These are phyloP conservation scores for Anguilla pacifica DNA, from an alignment of 2,797 vertebrate genomes.

Conservation along the genomic window DNA sequence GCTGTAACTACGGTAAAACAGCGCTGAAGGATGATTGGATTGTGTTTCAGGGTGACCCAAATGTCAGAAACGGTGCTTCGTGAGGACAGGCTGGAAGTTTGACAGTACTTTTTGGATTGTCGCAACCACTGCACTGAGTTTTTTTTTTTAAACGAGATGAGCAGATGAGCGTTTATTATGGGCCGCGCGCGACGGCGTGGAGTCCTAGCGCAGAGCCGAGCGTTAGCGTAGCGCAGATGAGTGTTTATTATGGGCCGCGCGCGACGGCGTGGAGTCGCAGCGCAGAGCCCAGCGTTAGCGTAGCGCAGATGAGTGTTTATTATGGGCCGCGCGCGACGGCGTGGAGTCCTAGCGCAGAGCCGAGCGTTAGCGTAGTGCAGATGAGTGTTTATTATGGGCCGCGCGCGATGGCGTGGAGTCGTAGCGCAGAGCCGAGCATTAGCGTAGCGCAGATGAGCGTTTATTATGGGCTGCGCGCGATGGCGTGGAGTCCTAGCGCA, in stretches of 20 bases:
- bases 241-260: neutral
- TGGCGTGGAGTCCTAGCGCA: neutral
- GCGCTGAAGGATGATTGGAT: neutral
- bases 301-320: neutral
- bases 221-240: neutral
- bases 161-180: too few relatives aligned
- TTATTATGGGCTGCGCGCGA: neutral
- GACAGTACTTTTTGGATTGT: conserved; percentile 3
- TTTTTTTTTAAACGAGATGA: too few relatives aligned
- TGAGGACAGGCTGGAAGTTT: neutral
- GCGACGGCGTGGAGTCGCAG: too few relatives aligned
- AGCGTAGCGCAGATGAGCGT: neutral
- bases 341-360: too few relatives aligned
- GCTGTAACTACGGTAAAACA: neutral
- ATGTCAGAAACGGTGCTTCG: neutral
- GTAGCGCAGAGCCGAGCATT: too few relatives aligned
- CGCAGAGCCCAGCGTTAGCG: neutral
- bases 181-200: too few relatives aligned
- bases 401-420: neutral
- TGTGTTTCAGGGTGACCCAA: neutral
- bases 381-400: neutral
- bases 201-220: too few relatives aligned
- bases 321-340: neutral
- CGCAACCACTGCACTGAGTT: neutral
- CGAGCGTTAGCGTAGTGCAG: neutral